Evolutionary conservation across 1,140 invertebrate species (phyloP).

Genomic region (Drosophila eugracilis): DNA sequence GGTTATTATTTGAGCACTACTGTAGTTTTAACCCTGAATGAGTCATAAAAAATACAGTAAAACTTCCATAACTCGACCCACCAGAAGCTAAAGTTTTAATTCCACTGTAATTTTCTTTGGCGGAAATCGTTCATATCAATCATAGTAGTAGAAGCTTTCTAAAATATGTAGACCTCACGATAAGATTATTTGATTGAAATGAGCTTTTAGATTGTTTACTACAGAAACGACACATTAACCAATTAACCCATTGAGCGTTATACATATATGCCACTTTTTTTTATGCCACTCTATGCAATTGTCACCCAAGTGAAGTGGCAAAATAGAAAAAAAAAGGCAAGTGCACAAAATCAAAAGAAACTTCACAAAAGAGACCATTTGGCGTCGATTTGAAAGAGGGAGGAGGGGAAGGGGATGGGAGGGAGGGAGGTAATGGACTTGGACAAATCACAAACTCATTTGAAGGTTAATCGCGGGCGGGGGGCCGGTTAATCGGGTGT

Average conservation of each 20-base stretch:
- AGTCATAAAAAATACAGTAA: too few species aligned
- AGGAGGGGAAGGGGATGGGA: neutral
- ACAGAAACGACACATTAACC: constrained; percentile 27
- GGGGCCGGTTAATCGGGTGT: constrained; percentile 49
- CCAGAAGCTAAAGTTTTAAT: neutral
- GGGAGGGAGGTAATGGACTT: too few species aligned
- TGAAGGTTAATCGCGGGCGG: constrained; percentile 70
- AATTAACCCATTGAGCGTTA: constrained; percentile 25
- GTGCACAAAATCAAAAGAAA: constrained; percentile 23
- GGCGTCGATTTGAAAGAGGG: constrained; percentile 29
- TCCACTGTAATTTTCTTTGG: neutral
- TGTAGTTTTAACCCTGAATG: too few species aligned
- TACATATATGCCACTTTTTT: too few species aligned
- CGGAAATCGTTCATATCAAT: constrained; percentile 18
- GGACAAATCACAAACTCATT: constrained; percentile 49
- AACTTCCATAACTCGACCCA: too few species aligned
- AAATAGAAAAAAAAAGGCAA: neutral
- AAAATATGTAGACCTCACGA: constrained; percentile 10
- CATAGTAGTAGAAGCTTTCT: constrained; percentile 23
- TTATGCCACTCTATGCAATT: constrained; percentile 10
- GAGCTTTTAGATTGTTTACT: constrained; percentile 14
- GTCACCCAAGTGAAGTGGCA: constrained; percentile 24
- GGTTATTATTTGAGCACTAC: too few species aligned
- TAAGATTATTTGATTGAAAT: constrained; percentile 26
- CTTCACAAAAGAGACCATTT: constrained; percentile 42